These are phyloP conservation scores for Odontocerum albicorne DNA, from an alignment of 2,888 invertebrate genomes.

Conservation along the genomic window DNA sequence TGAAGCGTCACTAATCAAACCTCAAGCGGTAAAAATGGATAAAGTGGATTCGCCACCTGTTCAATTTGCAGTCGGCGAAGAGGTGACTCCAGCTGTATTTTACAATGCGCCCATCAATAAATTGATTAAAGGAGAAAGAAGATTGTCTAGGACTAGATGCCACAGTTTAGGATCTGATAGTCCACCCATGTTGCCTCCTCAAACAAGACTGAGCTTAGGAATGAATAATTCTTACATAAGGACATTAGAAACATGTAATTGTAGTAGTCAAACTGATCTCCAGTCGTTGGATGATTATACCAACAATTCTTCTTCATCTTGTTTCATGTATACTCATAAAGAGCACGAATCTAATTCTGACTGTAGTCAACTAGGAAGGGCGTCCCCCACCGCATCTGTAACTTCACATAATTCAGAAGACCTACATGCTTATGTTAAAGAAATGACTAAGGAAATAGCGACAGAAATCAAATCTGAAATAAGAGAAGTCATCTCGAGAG, in stretches of 20 bases:
- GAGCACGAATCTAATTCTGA: conserved; percentile 55
- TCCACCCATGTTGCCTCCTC: conserved; percentile 58
- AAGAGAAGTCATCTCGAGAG: conserved; percentile 76
- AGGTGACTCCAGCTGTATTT: conserved; percentile 51
- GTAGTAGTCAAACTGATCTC: conserved; percentile 73
- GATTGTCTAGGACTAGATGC: conserved; percentile 56
- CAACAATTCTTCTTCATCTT: conserved; percentile 51
- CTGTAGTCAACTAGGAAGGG: conserved; percentile 57
- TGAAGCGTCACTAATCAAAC: conserved; percentile 48
- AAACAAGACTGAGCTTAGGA: conserved; percentile 64
- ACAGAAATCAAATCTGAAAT: conserved; percentile 83
- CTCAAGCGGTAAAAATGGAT: conserved; percentile 42
- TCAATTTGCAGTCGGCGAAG: conserved; percentile 70
- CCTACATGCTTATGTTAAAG: conserved; percentile 73
- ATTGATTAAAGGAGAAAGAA: conserved; percentile 29
- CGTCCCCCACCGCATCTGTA: conserved; percentile 59
- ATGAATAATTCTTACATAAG: conserved; percentile 51
- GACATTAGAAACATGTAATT: conserved; percentile 61
- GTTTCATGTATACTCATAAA: conserved; percentile 52
- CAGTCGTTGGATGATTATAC: conserved; percentile 64
- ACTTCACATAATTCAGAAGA: conserved; percentile 63
- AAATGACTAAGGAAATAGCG: conserved; percentile 76
- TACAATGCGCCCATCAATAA: conserved; percentile 31
- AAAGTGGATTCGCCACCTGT: conserved; percentile 50
- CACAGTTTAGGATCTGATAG: conserved; percentile 65